A percentile compares a stretch with the other conserved stretches of the same genome.
These are phyloP conservation scores for Ophion costatus DNA, from an alignment of 2,888 invertebrate genomes.

Conservation along the genomic window DNA sequence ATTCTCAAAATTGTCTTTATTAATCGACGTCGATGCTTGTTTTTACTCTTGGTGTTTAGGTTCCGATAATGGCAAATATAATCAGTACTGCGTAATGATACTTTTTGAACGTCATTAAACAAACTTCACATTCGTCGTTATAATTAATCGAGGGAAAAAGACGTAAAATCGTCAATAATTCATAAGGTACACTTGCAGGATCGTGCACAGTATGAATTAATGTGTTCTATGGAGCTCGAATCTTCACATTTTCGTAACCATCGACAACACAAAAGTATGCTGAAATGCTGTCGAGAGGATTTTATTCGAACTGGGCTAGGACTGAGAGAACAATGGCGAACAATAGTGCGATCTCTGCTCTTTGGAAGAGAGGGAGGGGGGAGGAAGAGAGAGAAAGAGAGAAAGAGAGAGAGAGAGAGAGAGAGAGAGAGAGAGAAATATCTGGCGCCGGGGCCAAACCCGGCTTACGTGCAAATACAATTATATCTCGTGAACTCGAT, in stretches of 20 bases:
- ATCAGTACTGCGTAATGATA: too few species aligned
- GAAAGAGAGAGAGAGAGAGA: slow-evolving; percentile 53
- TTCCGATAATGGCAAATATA: too few species aligned
- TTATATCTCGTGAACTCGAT: slow-evolving; percentile 83
- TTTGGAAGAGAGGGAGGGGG: slow-evolving; percentile 47
- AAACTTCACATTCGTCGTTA: neutral
- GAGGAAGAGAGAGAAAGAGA: slow-evolving; percentile 48
- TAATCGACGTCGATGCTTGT: too few species aligned
- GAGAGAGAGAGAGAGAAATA: slow-evolving; percentile 55
- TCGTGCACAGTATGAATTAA: slow-evolving; percentile 11
- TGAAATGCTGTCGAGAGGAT: slow-evolving; percentile 76
- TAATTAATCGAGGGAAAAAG: neutral
- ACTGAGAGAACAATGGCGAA: slow-evolving; percentile 69
- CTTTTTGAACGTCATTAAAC: too few species aligned
- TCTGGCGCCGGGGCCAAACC: slow-evolving; percentile 79
- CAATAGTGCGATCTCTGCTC: slow-evolving; percentile 63
- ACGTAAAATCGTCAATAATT: slow-evolving; percentile 4
- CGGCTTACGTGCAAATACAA: slow-evolving; percentile 83
- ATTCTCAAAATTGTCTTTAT: too few species aligned
- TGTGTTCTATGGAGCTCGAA: slow-evolving; percentile 29
- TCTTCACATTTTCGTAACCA: slow-evolving; percentile 44
- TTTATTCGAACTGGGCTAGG: slow-evolving; percentile 73
- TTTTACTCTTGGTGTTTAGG: too few species aligned
- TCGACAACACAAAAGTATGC: slow-evolving; percentile 58
- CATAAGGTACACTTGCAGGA: neutral